Evolutionary conservation across 2,888 invertebrate species (phyloP).

Genomic region (Salticus scenicus): DNA sequence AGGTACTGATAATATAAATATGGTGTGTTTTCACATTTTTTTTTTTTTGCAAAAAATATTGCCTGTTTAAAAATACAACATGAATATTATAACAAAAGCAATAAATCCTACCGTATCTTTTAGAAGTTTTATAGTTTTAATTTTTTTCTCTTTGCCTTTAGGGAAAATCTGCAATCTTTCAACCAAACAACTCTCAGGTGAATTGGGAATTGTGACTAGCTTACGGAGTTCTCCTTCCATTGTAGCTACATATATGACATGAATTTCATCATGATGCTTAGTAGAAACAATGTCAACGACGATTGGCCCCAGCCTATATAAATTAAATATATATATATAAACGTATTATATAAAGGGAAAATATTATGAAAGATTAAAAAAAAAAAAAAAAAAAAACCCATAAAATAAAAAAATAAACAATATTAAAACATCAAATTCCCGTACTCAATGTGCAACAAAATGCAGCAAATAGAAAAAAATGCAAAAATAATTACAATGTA

Average conservation of each 20-base stretch:
- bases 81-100: background rate
- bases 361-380: background rate
- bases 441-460: no score
- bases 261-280: conserved; percentile 81
- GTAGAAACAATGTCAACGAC: conserved; percentile 88
- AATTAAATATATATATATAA: background rate
- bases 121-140: conserved; percentile 78
- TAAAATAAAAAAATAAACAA: no score
- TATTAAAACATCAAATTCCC: no score
- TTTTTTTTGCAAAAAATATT: no score
- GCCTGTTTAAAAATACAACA: background rate
- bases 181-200: conserved; percentile 83
- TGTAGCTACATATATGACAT: conserved; percentile 88
- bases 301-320: conserved; percentile 77
- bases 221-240: conserved; percentile 86
- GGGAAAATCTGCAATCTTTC: conserved; percentile 86
- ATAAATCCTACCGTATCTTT: conserved; percentile 80
- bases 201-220: conserved; percentile 83
- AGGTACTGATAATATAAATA: no score
- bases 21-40: no score
- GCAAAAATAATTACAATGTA: no score
- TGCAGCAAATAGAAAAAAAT: no score
- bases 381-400: no score
- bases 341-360: background rate
- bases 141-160: conserved; percentile 83